phyloP scores from a whole-genome alignment of 2,797 vertebrate species.

The Acrossocheilus wenchowensis region DNA sequence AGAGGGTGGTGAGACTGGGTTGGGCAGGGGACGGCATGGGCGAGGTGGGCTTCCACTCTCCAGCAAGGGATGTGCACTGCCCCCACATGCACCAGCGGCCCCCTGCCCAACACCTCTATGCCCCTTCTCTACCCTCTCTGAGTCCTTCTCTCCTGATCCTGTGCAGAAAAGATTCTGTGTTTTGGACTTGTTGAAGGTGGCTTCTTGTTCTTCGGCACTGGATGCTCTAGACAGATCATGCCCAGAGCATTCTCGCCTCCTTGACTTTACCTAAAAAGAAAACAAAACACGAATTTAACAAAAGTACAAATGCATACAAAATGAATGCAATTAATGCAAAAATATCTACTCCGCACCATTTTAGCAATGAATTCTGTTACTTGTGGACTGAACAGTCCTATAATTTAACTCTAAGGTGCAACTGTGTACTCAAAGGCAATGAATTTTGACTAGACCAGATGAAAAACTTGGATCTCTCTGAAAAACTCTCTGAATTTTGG shows the following conservation, averaged over 20 bases:
- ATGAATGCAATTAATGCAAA: not conserved
- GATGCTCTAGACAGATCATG: conserved; percentile 57
- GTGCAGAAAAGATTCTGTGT: conserved; percentile 35
- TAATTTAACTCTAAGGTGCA: not conserved
- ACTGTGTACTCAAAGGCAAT: not conserved
- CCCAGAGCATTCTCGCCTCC: conserved; percentile 49
- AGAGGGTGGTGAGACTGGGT: conserved; percentile 69
- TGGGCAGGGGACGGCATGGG: conserved; percentile 65
- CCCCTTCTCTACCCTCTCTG: conserved; percentile 60
- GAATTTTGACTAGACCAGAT: conserved; percentile 10
- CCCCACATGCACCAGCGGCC: conserved; percentile 66
- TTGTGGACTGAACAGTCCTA: not conserved
- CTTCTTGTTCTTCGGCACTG: conserved; percentile 41
- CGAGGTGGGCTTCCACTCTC: conserved; percentile 58
- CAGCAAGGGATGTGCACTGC: conserved; percentile 54
- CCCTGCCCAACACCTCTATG: conserved; percentile 64
- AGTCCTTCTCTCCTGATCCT: conserved; percentile 51
- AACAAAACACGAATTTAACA: not conserved
- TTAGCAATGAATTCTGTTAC: not conserved
- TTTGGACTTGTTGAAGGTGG: conserved; percentile 26
- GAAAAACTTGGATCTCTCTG: not conserved
- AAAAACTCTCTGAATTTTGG: not conserved
- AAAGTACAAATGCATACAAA: not conserved
- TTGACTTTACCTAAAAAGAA: conserved; percentile 45
- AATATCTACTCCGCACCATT: not conserved